Evolutionary conservation across 2,113 vertebrate genomes (phyloP), one percentile per base, ranked within the genome.

Genomic region (Poeciliopsis turrubarensis): DNA sequence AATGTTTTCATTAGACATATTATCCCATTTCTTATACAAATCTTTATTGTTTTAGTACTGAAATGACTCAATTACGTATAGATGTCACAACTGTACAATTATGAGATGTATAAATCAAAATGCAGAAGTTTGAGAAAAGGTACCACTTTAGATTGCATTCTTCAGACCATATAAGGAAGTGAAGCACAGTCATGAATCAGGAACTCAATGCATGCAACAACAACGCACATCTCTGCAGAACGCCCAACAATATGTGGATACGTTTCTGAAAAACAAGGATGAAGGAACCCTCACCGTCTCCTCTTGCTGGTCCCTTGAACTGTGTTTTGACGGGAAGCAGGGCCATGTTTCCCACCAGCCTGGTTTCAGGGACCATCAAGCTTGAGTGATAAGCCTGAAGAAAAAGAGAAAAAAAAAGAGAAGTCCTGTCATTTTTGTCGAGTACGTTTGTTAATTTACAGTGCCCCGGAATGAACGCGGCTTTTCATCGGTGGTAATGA

Each of bases 301-400:
- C 95, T 54, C 97, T 94, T 2, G 97, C 98, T 2, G 98, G 98
- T 66, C 98, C 98, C 92, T 99, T 99, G 88, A 99, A 99, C 88
- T 98, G 98, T 72, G 97, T 98, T 86, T 94, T 96, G 69, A 99
- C 93, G 34, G 98, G 98, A 51, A 99, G 89, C 87, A 99, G 73
- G 0, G 98, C 97, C 96, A 99, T 99, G 77, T 99, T 99, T 63
- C 98, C 98, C 86, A 97, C 90, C 62, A 98, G 73, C 70, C 97
- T 97, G 89, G 94, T 97, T 64, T 99, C 97, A 0, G 95, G 75
- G 77, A 95, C 93, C 97, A 97, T 95, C 81, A 98, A 89, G 70
- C 83, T 96, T 22, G 98, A 99, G 80, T 99, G 98, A 91, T 99
- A 99, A 84, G 98, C 98, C 98, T 99, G 44, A 68, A 15, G 47